phyloP scores from a whole-genome alignment of 1,140 invertebrate species.

The Ceratina calcarata region DNA sequence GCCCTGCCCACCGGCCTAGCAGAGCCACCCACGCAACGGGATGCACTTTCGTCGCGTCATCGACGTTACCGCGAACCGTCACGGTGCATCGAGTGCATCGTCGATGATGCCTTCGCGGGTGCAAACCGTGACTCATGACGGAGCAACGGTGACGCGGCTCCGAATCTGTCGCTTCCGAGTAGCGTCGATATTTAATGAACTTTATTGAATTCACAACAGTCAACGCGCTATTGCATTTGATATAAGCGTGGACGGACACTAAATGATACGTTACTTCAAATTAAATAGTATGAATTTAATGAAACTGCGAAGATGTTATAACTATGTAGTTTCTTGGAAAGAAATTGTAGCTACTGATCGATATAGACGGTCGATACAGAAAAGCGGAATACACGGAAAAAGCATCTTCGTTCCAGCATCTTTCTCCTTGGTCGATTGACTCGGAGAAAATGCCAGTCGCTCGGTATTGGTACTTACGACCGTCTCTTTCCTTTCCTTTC shows the following conservation, averaged over 20 bases:
- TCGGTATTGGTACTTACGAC: conserved; percentile 1
- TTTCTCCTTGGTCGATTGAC: conserved; percentile 26
- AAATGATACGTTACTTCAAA: no score
- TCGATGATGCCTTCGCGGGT: background rate
- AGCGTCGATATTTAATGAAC: no score
- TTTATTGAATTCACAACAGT: no score
- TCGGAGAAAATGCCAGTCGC: conserved; percentile 54
- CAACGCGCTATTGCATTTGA: no score
- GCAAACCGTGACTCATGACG: no score
- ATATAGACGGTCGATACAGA: background rate
- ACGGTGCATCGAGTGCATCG: background rate
- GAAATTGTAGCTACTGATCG: no score
- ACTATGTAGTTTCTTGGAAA: no score
- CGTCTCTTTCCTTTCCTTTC: conserved; percentile 7
- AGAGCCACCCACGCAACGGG: conserved; percentile 41
- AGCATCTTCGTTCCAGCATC: background rate
- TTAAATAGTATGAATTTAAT: no score
- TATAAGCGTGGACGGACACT: no score
- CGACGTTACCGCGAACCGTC: conserved; percentile 20
- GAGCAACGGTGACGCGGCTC: background rate
- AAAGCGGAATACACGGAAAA: background rate
- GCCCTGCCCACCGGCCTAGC: conserved; percentile 34
- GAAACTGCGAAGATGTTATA: no score
- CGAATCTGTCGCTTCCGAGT: no score
- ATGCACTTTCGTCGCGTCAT: conserved; percentile 44